Base-by-base conservation (phyloP, 2,113 vertebrate species). In the Coregonus clupeaformis region DNA sequence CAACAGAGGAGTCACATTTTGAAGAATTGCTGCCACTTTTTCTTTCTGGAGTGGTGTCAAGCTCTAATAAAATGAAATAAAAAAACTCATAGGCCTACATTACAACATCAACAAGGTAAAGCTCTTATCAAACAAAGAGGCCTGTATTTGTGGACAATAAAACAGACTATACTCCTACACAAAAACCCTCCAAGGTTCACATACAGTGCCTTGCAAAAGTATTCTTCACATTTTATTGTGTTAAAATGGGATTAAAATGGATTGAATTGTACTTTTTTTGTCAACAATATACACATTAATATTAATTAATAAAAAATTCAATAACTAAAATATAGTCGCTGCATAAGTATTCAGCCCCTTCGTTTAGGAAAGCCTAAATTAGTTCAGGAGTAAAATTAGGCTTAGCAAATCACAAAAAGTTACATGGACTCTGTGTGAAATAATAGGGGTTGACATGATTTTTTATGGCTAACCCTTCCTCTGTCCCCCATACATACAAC, bases 161-260 rank as follows among this genome's bases (percentile, higher is more conserved):
- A 76, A 55, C 13, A 55, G 6, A 59, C 30, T 59, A 16, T 16
- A 4, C 11, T 22, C 0, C 18, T 9, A 52, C n/a, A 60, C n/a
- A 60, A 82, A 82, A 71, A 22, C 52, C 45, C 14, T 73, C 45
- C 20, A 72, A 30, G 9, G 49, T 52, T 66, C 68, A 79, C 67
- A 77, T 16, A 47, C 36, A 12, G 36, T 12, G 9, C 7, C 9
- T 42, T 42, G 36, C 36, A 42, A 42, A 42, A 42, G 36, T 42
- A 11, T 42, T 42, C 36, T 42, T 42, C 36, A 42, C 2, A 11
- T 42, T 42, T 42, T 27, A 27, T 27, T 30, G 52, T 6, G 16
- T 16, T 52, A 77, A 36, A 73, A 68, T 80, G 84, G 24, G 25
- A 16, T 65, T 16, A 4, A 42, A 36, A 24, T 27, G 2, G 24